Conservation (phyloP, 1,140 invertebrate genomes). For the Magallana angulata region DNA sequence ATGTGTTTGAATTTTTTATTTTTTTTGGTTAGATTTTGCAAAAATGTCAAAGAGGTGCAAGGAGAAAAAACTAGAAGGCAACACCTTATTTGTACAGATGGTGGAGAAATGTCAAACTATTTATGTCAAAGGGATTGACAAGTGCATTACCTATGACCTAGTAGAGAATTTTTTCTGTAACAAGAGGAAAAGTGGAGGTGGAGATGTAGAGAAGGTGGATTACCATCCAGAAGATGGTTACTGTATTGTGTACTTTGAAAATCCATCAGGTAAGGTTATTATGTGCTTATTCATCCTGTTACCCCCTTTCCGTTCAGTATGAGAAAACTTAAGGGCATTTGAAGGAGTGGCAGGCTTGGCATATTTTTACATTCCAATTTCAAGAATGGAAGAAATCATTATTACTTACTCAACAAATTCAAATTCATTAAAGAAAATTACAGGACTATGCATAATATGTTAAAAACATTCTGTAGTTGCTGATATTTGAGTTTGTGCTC, state of each 20-base stretch:
- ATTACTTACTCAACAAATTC: no score
- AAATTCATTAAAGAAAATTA: no score
- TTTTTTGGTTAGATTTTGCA: not conserved
- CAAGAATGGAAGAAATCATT: no score
- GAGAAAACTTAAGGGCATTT: no score
- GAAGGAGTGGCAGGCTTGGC: no score
- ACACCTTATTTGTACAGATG: conserved; percentile 16
- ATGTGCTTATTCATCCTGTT: not conserved
- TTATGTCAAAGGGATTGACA: not conserved
- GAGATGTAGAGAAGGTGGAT: conserved; percentile 39
- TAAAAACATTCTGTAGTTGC: no score
- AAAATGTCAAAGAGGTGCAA: conserved; percentile 32
- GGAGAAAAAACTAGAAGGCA: conserved; percentile 36
- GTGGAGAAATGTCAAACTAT: conserved; percentile 8
- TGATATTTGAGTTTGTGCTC: no score
- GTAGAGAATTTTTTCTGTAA: conserved; percentile 47
- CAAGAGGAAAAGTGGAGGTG: conserved; percentile 53
- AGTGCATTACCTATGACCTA: conserved; percentile 25
- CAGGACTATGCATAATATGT: no score
- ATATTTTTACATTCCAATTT: no score
- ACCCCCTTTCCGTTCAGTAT: no score
- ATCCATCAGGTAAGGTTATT: conserved; percentile 43
- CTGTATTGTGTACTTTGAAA: conserved; percentile 48
- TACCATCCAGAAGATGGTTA: conserved; percentile 31
- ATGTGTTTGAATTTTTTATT: not conserved